phyloP scores from a whole-genome alignment of 2,113 vertebrate genomes.

The Corythaixoides concolor region DNA sequence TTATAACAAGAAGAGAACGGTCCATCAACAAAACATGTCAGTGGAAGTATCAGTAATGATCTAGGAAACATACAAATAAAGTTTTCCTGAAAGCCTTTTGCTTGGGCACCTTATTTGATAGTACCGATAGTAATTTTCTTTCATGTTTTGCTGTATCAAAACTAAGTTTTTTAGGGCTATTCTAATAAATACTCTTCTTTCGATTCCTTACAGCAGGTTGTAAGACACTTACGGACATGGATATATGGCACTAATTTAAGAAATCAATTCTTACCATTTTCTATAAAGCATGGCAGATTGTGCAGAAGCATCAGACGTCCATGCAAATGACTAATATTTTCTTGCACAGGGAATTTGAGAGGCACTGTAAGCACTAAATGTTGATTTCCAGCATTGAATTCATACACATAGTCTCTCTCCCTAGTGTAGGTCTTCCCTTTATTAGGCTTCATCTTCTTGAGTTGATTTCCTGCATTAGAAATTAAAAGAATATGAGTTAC shows the following conservation, averaged over 20 bases:
- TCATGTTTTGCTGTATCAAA: neutral
- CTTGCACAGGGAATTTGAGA: constrained; percentile 86
- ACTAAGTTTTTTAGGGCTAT: fast-evolving
- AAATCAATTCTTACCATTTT: constrained; percentile 79
- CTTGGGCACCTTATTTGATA: neutral
- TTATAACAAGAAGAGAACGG: neutral
- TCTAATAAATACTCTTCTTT: neutral
- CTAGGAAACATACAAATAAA: neutral
- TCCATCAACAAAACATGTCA: neutral
- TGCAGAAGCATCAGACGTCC: constrained; percentile 91
- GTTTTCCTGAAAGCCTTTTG: neutral
- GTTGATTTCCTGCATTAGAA: neutral
- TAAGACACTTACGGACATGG: neutral
- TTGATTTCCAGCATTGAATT: constrained; percentile 84
- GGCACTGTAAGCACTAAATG: constrained; percentile 86
- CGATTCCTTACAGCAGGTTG: neutral
- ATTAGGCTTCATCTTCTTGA: constrained; percentile 83
- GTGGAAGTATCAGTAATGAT: neutral
- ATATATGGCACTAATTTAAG: neutral
- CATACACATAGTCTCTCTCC: constrained; percentile 89
- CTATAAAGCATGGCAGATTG: constrained; percentile 90
- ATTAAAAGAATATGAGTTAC: neutral
- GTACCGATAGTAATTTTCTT: neutral
- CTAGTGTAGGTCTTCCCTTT: constrained; percentile 74
- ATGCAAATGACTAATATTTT: constrained; percentile 86